Conservation (phyloP, 1,140 invertebrate genomes). For the Pogonus chalceus region DNA sequence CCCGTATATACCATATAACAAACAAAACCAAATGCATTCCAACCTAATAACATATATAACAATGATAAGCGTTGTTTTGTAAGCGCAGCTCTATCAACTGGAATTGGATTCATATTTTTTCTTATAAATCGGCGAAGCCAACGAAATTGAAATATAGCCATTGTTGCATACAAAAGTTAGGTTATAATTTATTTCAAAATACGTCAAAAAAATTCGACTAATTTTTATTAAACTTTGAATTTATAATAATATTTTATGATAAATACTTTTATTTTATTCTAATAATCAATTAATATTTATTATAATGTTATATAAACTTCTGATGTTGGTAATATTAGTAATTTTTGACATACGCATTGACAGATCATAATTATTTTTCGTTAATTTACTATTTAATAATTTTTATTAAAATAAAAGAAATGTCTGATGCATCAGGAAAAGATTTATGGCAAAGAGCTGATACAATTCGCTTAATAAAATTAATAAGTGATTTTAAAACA, state of each 20-base stretch:
- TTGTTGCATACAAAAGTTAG: conserved; percentile 6
- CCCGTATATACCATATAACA: conserved; percentile 45
- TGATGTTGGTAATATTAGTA: too few relatives aligned
- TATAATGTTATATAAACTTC: too few relatives aligned
- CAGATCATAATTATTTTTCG: too few relatives aligned
- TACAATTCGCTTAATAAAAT: background rate
- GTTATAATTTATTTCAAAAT: background rate
- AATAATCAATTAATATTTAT: too few relatives aligned
- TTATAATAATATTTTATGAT: too few relatives aligned
- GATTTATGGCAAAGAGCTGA: background rate
- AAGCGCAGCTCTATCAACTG: conserved; percentile 39
- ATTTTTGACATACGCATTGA: too few relatives aligned
- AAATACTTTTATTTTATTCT: too few relatives aligned
- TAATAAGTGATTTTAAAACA: background rate
- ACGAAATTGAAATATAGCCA: conserved; percentile 24
- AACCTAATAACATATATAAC: conserved; percentile 46
- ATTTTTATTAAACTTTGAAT: too few relatives aligned
- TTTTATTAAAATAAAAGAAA: background rate
- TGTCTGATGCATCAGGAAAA: background rate
- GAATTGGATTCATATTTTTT: conserved; percentile 48
- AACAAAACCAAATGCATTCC: conserved; percentile 53
- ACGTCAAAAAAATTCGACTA: too few relatives aligned
- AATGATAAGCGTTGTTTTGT: conserved; percentile 50
- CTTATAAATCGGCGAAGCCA: conserved; percentile 45
- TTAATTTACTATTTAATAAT: too few relatives aligned